phyloP scores from a whole-genome alignment of 2,888 invertebrate genomes.

The Agonopterix heracliana region DNA sequence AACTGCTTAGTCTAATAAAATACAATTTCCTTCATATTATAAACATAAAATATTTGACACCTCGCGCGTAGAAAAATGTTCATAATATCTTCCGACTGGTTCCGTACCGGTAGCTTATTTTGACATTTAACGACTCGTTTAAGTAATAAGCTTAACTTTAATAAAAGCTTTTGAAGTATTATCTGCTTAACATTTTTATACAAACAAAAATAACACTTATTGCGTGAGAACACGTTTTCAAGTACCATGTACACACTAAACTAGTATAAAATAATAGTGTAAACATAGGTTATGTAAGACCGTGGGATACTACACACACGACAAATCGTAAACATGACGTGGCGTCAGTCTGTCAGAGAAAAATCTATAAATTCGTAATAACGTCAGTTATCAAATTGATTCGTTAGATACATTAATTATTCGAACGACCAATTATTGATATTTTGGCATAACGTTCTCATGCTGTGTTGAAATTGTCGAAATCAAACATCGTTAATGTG shows the following conservation, averaged over 20 bases:
- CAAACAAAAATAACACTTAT: too few relatives aligned
- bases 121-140: too few relatives aligned
- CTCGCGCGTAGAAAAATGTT: background rate
- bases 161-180: too few relatives aligned
- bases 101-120: too few relatives aligned
- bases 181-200: too few relatives aligned
- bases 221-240: too few relatives aligned
- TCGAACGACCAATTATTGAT: background rate
- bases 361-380: too few relatives aligned
- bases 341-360: background rate
- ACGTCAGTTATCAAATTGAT: too few relatives aligned
- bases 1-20: background rate
- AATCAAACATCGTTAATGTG: background rate
- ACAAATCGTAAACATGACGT: background rate
- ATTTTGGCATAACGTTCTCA: background rate
- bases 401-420: background rate
- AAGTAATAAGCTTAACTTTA: too few relatives aligned
- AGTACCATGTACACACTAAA: background rate
- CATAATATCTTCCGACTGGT: too few relatives aligned
- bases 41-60: conserved; percentile 7
- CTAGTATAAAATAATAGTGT: conserved; percentile 1
- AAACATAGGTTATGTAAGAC: conserved; percentile 31
- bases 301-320: conserved; percentile 31
- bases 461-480: background rate
- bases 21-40: background rate